Base-by-base conservation (phyloP, 2,888 invertebrate genomes). In the Oligia fasciuncula region DNA sequence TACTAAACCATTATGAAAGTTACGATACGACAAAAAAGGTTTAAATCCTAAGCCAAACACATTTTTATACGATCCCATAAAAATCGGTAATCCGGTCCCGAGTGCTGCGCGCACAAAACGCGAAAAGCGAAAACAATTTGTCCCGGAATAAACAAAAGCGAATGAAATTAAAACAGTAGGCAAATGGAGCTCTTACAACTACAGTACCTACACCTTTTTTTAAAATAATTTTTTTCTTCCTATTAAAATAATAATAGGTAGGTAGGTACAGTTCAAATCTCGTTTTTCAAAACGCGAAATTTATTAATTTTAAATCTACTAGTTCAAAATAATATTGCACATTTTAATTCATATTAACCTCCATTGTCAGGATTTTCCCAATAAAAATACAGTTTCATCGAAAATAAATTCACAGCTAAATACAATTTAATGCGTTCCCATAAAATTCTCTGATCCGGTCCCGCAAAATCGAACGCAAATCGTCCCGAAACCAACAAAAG, bases 401-500 rank as follows among this genome's bases (percentile, higher is more conserved):
- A 2, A 79, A 79, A 60, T 75, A 60, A 8, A 40, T 29, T 63
- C 43, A 11, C 54, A 54, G 23, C 13, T 62, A 63, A 62, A 68
- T 23, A 66, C 19, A 70, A 49, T 66, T 29, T 23, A 40, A 65
- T 69, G 14, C 35, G 40, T 70, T 81, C 86, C 43, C 86, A 81
- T 81, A 76, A 85, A 80, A 71, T n/a, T 49, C 51, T 29, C 54
- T 35, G 73, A 71, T 73, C 51, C 51, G 49, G 66, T 73, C 51
- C 14, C 73, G 72, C 74, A 62, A 84, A 79, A 75, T 76, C 73
- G 62, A 87, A 85, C 73, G 80, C 66, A 87, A 79, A 77, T 78
- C 73, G 76, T 85, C 73, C 66, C 71, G 84, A 74, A 81, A 88
- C 73, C 80, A 86, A 88, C 86, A 89, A 90, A 89, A 88, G 85